Conservation (phyloP, 2,888 invertebrate genomes). For the Netelia inedita region DNA sequence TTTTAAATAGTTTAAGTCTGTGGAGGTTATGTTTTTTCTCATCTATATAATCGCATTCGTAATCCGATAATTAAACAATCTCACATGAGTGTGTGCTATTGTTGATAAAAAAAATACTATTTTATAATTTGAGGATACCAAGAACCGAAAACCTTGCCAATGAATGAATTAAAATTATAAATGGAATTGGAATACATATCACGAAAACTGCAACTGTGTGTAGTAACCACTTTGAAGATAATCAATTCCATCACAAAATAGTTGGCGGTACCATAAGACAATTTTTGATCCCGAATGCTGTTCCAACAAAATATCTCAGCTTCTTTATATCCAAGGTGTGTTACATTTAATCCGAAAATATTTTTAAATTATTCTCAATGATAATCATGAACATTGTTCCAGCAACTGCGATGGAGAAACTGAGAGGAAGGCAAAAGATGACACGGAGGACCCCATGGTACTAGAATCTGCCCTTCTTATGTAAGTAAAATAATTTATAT, state of each 20-base stretch:
- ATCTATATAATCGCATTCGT: conserved; percentile 14
- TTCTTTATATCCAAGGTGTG: conserved; percentile 2
- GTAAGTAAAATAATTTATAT: conserved; percentile 18
- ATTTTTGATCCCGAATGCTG: conserved; percentile 13
- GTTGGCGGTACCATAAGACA: conserved; percentile 21
- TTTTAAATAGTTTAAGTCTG: conserved; percentile 11
- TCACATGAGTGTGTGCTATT: neutral
- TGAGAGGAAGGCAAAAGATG: conserved; percentile 13
- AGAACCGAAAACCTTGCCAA: conserved; percentile 8
- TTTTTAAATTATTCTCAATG: conserved; percentile 4
- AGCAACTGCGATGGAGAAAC: conserved; percentile 3
- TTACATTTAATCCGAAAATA: conserved; percentile 16
- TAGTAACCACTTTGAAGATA: conserved; percentile 13
- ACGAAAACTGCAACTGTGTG: conserved; percentile 17
- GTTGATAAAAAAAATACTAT: neutral
- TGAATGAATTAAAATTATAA: conserved; percentile 20
- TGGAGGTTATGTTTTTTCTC: conserved; percentile 13
- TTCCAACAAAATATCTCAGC: conserved; percentile 4
- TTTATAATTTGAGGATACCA: conserved; percentile 22
- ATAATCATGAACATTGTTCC: conserved; percentile 12
- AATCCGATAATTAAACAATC: neutral
- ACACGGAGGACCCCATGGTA: conserved; percentile 12
- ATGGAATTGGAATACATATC: conserved; percentile 7
- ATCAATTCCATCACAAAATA: conserved; percentile 12
- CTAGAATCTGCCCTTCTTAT: conserved; percentile 15